phyloP scores from a whole-genome alignment of 2,113 vertebrate species.

The Naja naja region DNA sequence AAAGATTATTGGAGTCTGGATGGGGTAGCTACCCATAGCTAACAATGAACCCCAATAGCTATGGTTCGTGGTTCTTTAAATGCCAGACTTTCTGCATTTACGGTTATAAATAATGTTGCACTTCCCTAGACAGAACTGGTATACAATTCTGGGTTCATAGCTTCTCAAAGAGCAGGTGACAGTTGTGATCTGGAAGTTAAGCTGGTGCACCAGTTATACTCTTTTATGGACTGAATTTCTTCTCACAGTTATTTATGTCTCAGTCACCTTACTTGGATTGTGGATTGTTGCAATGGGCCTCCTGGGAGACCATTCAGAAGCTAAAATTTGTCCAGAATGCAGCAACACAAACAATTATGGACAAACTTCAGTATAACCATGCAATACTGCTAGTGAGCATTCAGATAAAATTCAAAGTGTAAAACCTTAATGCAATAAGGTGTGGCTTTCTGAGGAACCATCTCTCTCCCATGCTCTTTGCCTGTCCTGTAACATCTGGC shows the following conservation, averaged over 20 bases:
- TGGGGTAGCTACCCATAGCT: neutral
- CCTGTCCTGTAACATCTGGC: neutral
- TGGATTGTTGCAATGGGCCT: neutral
- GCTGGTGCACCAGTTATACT: neutral
- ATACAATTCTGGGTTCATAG: neutral
- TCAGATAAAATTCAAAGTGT: neutral
- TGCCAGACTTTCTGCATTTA: neutral
- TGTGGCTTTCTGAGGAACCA: neutral
- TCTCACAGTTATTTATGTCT: neutral
- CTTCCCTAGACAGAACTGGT: neutral
- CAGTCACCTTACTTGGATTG: neutral
- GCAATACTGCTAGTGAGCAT: neutral
- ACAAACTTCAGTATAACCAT: neutral
- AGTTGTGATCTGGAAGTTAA: neutral
- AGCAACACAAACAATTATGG: neutral
- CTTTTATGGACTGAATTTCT: neutral
- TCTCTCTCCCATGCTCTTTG: neutral
- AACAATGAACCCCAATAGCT: neutral
- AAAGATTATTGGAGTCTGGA: neutral
- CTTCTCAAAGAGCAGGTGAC: neutral
- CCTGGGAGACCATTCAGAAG: neutral
- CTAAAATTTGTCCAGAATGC: neutral
- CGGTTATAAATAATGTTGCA: neutral
- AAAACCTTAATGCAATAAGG: neutral
- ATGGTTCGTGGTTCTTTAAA: neutral